These are phyloP conservation scores for Drepanosiphum platanoidis DNA, from an alignment of 2,888 invertebrate genomes.

Conservation along the genomic window DNA sequence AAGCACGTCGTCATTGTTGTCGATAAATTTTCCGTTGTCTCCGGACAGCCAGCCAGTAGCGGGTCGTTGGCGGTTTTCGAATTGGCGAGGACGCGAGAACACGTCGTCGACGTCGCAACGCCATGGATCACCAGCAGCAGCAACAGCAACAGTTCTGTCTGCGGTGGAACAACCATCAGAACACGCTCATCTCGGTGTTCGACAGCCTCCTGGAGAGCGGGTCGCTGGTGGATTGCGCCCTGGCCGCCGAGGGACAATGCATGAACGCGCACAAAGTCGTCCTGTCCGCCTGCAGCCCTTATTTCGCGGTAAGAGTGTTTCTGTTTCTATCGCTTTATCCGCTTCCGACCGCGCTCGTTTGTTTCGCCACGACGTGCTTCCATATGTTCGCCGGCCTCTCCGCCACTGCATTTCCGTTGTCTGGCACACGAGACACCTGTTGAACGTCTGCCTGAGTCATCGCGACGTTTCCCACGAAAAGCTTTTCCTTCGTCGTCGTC, in stretches of 20 bases:
- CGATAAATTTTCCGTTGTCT: too few relatives aligned
- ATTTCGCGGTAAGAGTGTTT: constrained; percentile 67
- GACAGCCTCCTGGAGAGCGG: constrained; percentile 90
- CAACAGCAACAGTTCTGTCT: constrained; percentile 84
- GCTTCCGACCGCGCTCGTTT: not conserved
- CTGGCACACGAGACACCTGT: constrained; percentile 40
- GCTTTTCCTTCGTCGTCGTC: not conserved
- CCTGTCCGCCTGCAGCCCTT: constrained; percentile 77
- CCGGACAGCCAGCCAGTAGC: not conserved
- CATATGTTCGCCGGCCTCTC: constrained; percentile 41
- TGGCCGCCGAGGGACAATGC: constrained; percentile 90
- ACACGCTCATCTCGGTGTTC: constrained; percentile 89
- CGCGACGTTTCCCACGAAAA: not conserved
- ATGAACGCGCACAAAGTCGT: constrained; percentile 94
- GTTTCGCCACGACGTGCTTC: too few relatives aligned
- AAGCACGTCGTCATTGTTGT: too few relatives aligned
- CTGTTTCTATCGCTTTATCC: not conserved
- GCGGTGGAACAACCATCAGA: constrained; percentile 94
- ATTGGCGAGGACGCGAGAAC: not conserved
- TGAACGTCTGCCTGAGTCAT: constrained; percentile 46
- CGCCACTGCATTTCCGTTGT: constrained; percentile 6
- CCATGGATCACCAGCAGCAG: constrained; percentile 52
- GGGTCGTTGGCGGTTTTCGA: not conserved
- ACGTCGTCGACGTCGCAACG: not conserved
- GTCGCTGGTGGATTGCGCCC: constrained; percentile 90